These are phyloP conservation scores for Chiloscyllium punctatum DNA, from an alignment of 2,797 vertebrate species.

Conservation along the genomic window DNA sequence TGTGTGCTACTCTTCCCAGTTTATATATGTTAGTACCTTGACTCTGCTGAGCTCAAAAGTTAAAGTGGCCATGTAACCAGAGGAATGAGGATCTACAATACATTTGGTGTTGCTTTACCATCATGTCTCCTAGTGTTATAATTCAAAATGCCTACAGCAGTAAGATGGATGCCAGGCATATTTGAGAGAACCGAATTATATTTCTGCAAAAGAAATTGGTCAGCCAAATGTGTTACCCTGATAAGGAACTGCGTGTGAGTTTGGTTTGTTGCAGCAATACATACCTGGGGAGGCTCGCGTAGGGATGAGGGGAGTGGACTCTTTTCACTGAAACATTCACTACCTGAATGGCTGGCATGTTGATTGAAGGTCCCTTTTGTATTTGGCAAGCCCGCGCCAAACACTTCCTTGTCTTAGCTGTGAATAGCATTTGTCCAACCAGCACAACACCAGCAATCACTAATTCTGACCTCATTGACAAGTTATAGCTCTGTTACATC, in stretches of 20 bases:
- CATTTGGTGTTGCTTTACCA: not conserved
- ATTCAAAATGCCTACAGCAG: not conserved
- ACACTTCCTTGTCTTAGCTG: not conserved
- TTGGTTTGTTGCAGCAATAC: not conserved
- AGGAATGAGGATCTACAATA: not conserved
- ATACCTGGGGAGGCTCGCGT: not conserved
- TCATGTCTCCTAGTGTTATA: not conserved
- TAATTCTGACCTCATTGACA: not conserved
- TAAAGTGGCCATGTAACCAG: not conserved
- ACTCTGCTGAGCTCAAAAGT: not conserved
- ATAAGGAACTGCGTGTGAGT: not conserved
- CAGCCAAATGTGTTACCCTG: not conserved
- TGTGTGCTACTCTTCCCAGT: not conserved
- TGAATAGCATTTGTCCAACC: slow-evolving; percentile 8
- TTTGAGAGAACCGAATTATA: not conserved
- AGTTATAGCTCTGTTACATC: not conserved
- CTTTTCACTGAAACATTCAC: not conserved
- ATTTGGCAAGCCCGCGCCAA: not conserved
- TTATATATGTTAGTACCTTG: not conserved
- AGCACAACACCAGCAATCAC: not conserved
- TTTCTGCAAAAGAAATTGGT: not conserved
- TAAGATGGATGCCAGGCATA: not conserved
- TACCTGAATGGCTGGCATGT: slow-evolving; percentile 26
- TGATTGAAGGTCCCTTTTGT: slow-evolving; percentile 10
- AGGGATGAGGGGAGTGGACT: not conserved